These are phyloP conservation scores for Alcedo atthis DNA, from an alignment of 2,797 vertebrate genomes.

Conservation along the genomic window DNA sequence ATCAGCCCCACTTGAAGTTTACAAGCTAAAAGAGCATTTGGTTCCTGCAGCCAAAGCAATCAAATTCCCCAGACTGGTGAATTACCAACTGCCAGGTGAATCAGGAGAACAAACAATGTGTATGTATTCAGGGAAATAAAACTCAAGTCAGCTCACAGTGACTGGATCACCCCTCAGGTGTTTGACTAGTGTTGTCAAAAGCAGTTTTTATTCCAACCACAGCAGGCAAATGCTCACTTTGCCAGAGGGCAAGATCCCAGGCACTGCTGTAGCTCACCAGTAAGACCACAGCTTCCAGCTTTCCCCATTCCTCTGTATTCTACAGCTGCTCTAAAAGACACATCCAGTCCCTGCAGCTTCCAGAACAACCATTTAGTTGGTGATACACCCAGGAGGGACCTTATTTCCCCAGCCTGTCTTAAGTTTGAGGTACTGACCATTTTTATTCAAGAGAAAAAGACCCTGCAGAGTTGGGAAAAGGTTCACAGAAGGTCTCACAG, in stretches of 20 bases:
- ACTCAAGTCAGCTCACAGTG: background rate
- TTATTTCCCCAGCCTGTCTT: background rate
- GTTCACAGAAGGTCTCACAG: background rate
- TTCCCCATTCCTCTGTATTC: background rate
- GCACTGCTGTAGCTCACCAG: background rate
- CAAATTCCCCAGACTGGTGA: background rate
- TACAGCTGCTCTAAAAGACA: background rate
- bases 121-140: background rate
- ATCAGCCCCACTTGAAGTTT: background rate
- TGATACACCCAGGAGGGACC: background rate
- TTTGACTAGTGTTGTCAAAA: background rate
- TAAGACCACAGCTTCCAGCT: background rate
- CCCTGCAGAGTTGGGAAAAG: background rate
- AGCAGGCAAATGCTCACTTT: background rate
- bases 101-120: background rate
- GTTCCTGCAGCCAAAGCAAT: background rate
- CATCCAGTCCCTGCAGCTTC: background rate
- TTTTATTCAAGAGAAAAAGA: background rate
- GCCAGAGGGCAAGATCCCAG: background rate
- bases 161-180: background rate
- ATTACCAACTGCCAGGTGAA: background rate
- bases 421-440: background rate
- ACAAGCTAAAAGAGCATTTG: background rate
- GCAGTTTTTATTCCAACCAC: background rate
- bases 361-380: background rate